Base-by-base conservation (phyloP, 2,113 vertebrate species). In the Argyrosomus japonicus region DNA sequence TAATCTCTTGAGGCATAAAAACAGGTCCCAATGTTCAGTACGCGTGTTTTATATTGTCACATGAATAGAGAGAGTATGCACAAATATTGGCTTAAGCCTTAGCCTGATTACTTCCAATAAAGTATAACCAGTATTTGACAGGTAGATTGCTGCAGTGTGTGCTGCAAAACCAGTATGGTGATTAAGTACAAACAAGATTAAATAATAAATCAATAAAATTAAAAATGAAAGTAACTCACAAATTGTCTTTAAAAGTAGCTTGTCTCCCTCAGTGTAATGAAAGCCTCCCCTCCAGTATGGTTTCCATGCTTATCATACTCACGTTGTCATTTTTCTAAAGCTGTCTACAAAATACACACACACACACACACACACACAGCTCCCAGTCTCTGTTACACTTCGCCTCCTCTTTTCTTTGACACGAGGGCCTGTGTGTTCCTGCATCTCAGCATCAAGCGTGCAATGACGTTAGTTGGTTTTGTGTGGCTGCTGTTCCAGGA, bases 391-490 rank as follows among this genome's bases (percentile, higher is more conserved):
- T 21, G 11, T 62, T 23, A 11, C 61, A 68, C 45, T 67, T 51
- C 27, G 51, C 62, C 79, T 68, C 67, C 79, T 56, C 63, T 84
- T 73, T 78, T 21, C 72, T 82, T 77, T 77, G 47, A 84, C 65
- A 53, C 21, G 2, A 40, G 57, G 14, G 51, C 63, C 75, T 75
- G 68, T 79, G n/a, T 25, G 25, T 72, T 76, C 65, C 75, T 82
- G 56, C 9, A 7, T 68, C 81, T 48, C 71, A 29, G 89, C 63
- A 58, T 79, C 62, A 65, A 70, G 81, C 29, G 3, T 19, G 6
- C 61, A 10, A 47, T 89, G 91, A 92, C 85, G 81, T 89, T 19
- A 54, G 75, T 77, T 64, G 74, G 68, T 75, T 85, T 94, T 91
- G 88, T 92, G 18, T 29, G 43, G 53, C 73, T 68, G 72, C 79